Evolutionary conservation across 2,888 invertebrate genomes (phyloP).

Genomic region (Agriopis marginaria): DNA sequence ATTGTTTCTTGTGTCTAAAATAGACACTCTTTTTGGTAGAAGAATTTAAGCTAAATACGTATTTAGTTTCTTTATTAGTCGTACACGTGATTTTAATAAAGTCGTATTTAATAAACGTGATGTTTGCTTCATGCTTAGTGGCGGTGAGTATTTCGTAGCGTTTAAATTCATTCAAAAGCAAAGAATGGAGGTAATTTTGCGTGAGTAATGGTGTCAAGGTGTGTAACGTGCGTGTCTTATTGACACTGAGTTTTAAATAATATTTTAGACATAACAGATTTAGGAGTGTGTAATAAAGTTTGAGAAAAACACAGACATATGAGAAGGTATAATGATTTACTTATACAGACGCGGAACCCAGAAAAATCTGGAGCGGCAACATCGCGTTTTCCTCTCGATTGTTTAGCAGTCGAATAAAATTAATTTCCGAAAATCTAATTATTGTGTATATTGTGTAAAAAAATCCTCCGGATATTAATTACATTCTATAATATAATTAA

Average conservation of each 20-base stretch:
- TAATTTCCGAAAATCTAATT: no score
- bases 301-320: no score
- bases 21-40: no score
- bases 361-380: no score
- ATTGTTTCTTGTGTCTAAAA: not conserved
- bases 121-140: not conserved
- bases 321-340: no score
- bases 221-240: slow-evolving; percentile 20
- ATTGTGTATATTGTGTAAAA: no score
- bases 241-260: slow-evolving; percentile 1
- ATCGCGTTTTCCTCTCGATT: no score
- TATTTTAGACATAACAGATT: not conserved
- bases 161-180: slow-evolving; percentile 30
- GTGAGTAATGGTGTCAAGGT: slow-evolving; percentile 30
- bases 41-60: no score
- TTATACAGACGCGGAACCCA: no score
- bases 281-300: not conserved
- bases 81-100: not conserved
- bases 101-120: not conserved
- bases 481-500: no score
- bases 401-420: no score
- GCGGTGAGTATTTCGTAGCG: slow-evolving; percentile 1
- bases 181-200: slow-evolving; percentile 31
- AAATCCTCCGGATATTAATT: no score
- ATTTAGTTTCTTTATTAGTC: not conserved